Evolutionary conservation across 2,888 invertebrate genomes (phyloP).

Genomic region (Chaitophorus viminalis): DNA sequence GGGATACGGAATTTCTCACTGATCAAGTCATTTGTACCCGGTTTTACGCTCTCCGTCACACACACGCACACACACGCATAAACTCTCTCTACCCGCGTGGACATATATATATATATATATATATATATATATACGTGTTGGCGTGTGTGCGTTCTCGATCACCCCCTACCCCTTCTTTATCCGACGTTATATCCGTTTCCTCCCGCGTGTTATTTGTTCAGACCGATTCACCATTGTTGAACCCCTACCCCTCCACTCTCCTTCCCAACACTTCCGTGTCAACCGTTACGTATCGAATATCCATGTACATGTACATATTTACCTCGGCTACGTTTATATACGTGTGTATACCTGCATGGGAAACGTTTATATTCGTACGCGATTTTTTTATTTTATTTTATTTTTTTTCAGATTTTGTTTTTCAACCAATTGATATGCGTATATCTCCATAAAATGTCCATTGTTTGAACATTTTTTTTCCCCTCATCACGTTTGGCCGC

Average conservation of each 20-base stretch:
- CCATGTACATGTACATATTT: no score
- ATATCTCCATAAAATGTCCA: constrained; percentile 45
- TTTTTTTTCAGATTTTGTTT: not conserved
- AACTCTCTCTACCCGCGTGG: not conserved
- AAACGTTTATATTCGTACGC: constrained; percentile 2
- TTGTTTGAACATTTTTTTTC: constrained; percentile 35
- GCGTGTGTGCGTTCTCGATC: not conserved
- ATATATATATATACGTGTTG: no score
- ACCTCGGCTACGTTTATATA: not conserved
- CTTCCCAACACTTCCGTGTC: no score
- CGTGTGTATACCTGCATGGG: not conserved
- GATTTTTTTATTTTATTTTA: not conserved
- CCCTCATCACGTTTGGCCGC: constrained; percentile 4
- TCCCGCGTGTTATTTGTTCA: not conserved
- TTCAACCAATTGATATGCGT: constrained; percentile 16
- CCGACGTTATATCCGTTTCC: not conserved
- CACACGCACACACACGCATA: not conserved
- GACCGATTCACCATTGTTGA: not conserved
- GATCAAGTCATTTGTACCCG: constrained; percentile 50
- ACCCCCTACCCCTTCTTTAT: not conserved
- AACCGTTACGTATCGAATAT: not conserved
- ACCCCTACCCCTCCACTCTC: no score
- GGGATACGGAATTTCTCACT: constrained; percentile 56
- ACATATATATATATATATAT: not conserved
- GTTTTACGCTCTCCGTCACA: not conserved